These are phyloP conservation scores for Crotophaga sulcirostris DNA, from an alignment of 2,113 vertebrate genomes.

Conservation along the genomic window DNA sequence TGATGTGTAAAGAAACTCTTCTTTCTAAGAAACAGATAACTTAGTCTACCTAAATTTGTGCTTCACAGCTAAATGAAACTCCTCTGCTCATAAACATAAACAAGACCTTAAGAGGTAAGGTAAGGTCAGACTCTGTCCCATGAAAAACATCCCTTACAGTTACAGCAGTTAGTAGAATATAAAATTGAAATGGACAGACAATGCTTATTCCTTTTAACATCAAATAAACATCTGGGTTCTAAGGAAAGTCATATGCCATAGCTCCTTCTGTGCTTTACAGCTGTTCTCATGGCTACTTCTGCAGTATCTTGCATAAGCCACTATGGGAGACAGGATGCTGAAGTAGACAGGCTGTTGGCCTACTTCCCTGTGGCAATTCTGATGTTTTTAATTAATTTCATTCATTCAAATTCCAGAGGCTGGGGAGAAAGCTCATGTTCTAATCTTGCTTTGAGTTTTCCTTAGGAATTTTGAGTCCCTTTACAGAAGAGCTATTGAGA, in stretches of 20 bases:
- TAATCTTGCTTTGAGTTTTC: conserved; percentile 18
- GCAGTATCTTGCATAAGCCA: not conserved
- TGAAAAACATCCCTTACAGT: not conserved
- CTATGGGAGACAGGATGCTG: conserved; percentile 21
- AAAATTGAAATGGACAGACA: not conserved
- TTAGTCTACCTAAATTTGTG: not conserved
- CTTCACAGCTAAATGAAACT: not conserved
- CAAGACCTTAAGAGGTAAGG: not conserved
- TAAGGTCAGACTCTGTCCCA: not conserved
- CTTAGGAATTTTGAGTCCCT: not conserved
- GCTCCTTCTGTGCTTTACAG: not conserved
- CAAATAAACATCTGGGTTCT: not conserved
- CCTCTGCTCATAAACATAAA: not conserved
- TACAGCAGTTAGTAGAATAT: not conserved
- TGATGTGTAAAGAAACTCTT: not conserved
- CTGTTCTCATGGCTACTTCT: not conserved
- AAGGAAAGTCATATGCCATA: not conserved
- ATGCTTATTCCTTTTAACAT: not conserved
- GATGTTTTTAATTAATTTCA: conserved; percentile 55
- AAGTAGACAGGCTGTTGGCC: conserved; percentile 17
- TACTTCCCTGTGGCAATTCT: conserved; percentile 18
- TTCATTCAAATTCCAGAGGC: conserved; percentile 35
- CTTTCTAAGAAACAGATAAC: not conserved
- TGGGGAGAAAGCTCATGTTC: not conserved
- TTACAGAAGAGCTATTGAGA: not conserved